Conservation (phyloP, 2,888 invertebrate species). For the Elmis aenea region DNA sequence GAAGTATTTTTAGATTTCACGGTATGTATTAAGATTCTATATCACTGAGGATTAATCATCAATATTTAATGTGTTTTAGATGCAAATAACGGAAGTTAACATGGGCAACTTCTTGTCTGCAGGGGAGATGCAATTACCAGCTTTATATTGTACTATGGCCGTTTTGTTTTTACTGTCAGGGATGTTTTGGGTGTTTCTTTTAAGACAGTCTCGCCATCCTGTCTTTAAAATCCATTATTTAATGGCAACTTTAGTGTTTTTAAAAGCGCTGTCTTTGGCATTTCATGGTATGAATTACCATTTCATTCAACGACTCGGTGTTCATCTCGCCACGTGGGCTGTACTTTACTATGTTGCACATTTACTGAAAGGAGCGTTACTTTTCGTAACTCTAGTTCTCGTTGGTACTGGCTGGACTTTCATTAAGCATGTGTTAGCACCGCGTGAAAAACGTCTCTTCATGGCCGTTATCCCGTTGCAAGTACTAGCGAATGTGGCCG, state of each 20-base stretch:
- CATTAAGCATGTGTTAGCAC: slow-evolving; percentile 93
- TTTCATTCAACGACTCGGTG: slow-evolving; percentile 87
- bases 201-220: slow-evolving; percentile 65
- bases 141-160: slow-evolving; percentile 88
- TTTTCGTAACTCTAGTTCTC: slow-evolving; percentile 93
- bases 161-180: slow-evolving; percentile 85
- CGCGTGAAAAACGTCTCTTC: slow-evolving; percentile 94
- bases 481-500: slow-evolving; percentile 93
- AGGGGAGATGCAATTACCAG: slow-evolving; percentile 93
- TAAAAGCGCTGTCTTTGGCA: slow-evolving; percentile 86
- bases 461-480: slow-evolving; percentile 97
- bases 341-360: slow-evolving; percentile 97
- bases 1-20: slow-evolving; percentile 62
- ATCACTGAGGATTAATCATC: too few species aligned
- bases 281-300: slow-evolving; percentile 95
- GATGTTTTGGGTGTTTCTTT: slow-evolving; percentile 84
- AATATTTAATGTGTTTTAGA: slow-evolving; percentile 47
- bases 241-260: slow-evolving; percentile 89
- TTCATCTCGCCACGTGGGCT: slow-evolving; percentile 96
- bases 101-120: slow-evolving; percentile 88
- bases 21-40: slow-evolving; percentile 51
- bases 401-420: slow-evolving; percentile 99
- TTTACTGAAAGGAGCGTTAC: slow-evolving; percentile 65
- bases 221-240: slow-evolving; percentile 95
- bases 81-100: slow-evolving; percentile 83